Base-by-base conservation (phyloP, 2,113 vertebrate species). In the Pipa parva region DNA sequence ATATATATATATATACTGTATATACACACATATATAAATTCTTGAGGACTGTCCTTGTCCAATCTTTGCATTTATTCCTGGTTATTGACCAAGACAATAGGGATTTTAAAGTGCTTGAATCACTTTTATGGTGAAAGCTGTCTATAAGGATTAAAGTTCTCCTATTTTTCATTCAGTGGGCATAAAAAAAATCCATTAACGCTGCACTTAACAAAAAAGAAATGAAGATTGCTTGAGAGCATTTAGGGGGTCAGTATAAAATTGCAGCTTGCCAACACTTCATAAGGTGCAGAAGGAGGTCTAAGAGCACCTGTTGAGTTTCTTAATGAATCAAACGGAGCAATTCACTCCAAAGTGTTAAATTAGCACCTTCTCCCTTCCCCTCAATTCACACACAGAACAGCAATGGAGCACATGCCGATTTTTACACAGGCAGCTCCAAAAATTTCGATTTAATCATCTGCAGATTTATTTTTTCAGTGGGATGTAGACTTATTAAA, bases 121-220 rank as follows among this genome's bases (percentile, higher is more conserved):
- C 48, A 60, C 66, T 59, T 61, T n/a, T 59, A 60, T 52, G 46
- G 25, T 42, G 57, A 69, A 69, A 58, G 31, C 57, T 60, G 66
- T 61, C 66, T 69, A 39, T 68, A 42, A 61, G 57, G 66, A 69
- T 69, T 69, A 69, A 57, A n/a, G 52, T 36, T 25, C 31, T 69
- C 25, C 66, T 61, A 42, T 13, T 42, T n/a, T 61, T 61, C 66
- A 61, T 17, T 9, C 7, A 12, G 21, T 28, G 17, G 27, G 27
- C 21, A 27, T 45, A 31, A n/a, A 31, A 46, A 52, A 52, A 61
- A 50, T 54, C 59, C 27, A 61, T 61, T 58, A 69, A 61, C 58
- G 29, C 48, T 13, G 37, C 24, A 25, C 48, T 61, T 45, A n/a
- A 69, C 66, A 61, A 61, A 51, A 69, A 58, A 54, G 57, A 61